Percentiles rank a stretch among this genome's conserved stretches.
phyloP scores from a whole-genome alignment of 2,888 invertebrate genomes.

The Romanomermis culicivorax region DNA sequence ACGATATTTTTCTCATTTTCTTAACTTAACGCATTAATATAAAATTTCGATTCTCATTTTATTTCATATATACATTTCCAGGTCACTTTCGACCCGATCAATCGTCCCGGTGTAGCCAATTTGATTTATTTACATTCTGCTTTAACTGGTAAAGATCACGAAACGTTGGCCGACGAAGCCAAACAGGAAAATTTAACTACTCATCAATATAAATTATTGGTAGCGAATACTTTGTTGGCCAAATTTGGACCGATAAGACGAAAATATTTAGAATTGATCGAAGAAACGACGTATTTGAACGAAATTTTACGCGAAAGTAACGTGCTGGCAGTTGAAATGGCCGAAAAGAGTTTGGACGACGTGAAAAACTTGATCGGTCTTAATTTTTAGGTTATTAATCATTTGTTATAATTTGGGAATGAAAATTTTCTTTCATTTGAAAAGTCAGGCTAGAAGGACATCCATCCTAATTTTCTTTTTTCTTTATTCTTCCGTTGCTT shows the following conservation, averaged over 20 bases:
- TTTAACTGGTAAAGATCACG: constrained; percentile 39
- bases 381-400: too few relatives aligned
- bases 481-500: too few relatives aligned
- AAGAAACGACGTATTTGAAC: constrained; percentile 43
- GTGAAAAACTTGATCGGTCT: constrained; percentile 2
- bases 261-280: constrained; percentile 38
- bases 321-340: neutral
- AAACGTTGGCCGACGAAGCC: constrained; percentile 40
- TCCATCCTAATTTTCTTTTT: too few relatives aligned
- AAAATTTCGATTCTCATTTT: too few relatives aligned
- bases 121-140: constrained; percentile 60
- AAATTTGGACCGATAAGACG: constrained; percentile 47
- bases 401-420: neutral
- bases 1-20: too few relatives aligned
- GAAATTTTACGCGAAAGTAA: constrained; percentile 34
- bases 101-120: constrained; percentile 69
- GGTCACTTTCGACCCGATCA: constrained; percentile 54
- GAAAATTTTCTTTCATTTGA: neutral
- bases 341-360: neutral
- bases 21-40: too few relatives aligned
- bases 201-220: constrained; percentile 49
- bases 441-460: neutral
- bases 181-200: constrained; percentile 51
- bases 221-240: constrained; percentile 50
- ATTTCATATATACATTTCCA: too few relatives aligned